Base-by-base conservation (phyloP, 2,113 vertebrate species). In the Axis porcinus region DNA sequence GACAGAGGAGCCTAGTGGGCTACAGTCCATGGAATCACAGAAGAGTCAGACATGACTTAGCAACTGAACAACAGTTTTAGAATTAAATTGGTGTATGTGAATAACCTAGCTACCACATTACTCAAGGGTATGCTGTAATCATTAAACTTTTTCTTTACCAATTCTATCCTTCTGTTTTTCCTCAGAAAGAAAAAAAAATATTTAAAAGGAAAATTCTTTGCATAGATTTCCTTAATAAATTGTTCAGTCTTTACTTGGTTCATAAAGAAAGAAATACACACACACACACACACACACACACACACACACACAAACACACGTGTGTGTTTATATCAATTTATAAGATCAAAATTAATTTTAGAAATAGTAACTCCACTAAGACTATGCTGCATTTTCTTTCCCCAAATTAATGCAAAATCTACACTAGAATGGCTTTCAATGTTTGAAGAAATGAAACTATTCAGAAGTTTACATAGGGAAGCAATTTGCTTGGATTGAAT, bases 391-490 rank as follows among this genome's bases (percentile, higher is more conserved):
- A 91, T 97, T 98, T 96, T 89, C 84, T 93, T 96, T 89, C 36
- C 57, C 74, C 15, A 95, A 93, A 98, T 98, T 90, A 98, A 94
- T 96, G 86, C 36, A 97, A 97, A 97, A 86, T 94, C 91, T 27
- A 27, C 97, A 98, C 96, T 92, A 97, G 89, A 96, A 96, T 97
- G 70, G 86, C 94, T 92, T 95, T 96, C 91, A 84, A 3, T 97
- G 93, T 97, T 98, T 97, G 90, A 94, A 98, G 92, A 97, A 98
- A 97, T 97, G 91, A 94, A 98, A 98, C 92, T 94, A 55, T 97
- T 93, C 91, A 94, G 87, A 97, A 97, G 92, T 97, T 98, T 97
- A 96, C 96, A 97, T 33, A 98, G 58, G 90, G 96, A 98, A 98
- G 83, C 92, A 97, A 91, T 98, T 98, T 98, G 92, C 97, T 96